These are phyloP conservation scores for Mechanitis mazaeus DNA, from an alignment of 2,888 invertebrate genomes.

Conservation along the genomic window DNA sequence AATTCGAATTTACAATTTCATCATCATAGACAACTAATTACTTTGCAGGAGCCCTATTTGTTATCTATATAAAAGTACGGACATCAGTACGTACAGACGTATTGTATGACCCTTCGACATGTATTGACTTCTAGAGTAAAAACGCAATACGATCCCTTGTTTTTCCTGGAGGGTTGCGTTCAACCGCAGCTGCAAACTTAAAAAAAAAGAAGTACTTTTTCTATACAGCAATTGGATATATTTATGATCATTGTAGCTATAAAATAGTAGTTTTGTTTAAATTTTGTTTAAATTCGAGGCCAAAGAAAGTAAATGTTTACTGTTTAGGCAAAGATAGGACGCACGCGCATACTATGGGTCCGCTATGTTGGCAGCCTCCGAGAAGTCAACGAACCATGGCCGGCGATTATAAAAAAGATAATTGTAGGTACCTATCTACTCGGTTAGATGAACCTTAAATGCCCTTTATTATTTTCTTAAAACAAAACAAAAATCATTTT, in stretches of 20 bases:
- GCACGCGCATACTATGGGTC: constrained; percentile 50
- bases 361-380: constrained; percentile 68
- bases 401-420: constrained; percentile 71
- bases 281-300: constrained; percentile 32
- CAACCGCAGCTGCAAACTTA: not conserved
- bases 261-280: not conserved
- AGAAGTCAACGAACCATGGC: constrained; percentile 66
- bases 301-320: constrained; percentile 39
- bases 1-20: too few species aligned
- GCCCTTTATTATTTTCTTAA: constrained; percentile 18
- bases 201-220: not conserved
- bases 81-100: not conserved
- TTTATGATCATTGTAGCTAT: not conserved
- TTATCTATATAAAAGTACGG: not conserved
- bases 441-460: constrained; percentile 21
- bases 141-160: not conserved
- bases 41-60: too few species aligned
- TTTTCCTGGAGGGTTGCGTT: constrained; percentile 2
- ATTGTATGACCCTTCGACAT: not conserved
- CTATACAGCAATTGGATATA: not conserved
- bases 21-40: too few species aligned
- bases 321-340: constrained; percentile 50
- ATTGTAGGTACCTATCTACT: constrained; percentile 45
- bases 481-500: not conserved
- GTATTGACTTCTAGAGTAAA: not conserved